A percentile compares a stretch with the other conserved stretches of the same genome.
These are phyloP conservation scores for Sebastes nivosus DNA, from an alignment of 2,797 vertebrate species.

Conservation along the genomic window DNA sequence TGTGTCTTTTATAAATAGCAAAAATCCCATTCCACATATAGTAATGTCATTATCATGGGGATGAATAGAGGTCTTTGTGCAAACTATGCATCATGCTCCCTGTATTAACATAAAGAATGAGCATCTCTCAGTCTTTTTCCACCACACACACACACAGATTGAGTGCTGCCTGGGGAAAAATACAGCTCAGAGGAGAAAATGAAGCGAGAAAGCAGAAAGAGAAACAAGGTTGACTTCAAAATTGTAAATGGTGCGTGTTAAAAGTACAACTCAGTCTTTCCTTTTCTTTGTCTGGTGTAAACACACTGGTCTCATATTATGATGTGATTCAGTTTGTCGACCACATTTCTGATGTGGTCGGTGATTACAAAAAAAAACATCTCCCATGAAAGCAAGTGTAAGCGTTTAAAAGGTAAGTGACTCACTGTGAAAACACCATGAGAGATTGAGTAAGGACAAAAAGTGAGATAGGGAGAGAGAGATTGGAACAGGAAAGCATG, in stretches of 20 bases:
- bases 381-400: background rate
- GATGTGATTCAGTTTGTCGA: background rate
- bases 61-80: slow-evolving; percentile 64
- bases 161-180: slow-evolving; percentile 13
- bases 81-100: slow-evolving; percentile 40
- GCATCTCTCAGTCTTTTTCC: background rate
- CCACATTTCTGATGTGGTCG: background rate
- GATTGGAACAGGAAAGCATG: slow-evolving; percentile 54
- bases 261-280: background rate
- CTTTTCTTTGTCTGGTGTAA: background rate
- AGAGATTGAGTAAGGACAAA: background rate
- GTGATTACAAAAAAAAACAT: background rate
- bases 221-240: background rate
- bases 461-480: background rate
- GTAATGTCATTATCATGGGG: slow-evolving; percentile 28
- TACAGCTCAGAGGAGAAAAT: background rate
- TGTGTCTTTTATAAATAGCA: background rate
- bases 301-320: background rate
- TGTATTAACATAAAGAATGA: slow-evolving; percentile 41
- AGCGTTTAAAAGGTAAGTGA: slow-evolving; percentile 9
- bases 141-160: slow-evolving; percentile 7
- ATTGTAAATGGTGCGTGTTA: background rate
- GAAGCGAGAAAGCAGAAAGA: slow-evolving; percentile 23
- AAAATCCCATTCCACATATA: slow-evolving; percentile 35
- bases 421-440: slow-evolving; percentile 12